Conservation (phyloP, 1,140 invertebrate species). For the Drosophila albomicans region DNA sequence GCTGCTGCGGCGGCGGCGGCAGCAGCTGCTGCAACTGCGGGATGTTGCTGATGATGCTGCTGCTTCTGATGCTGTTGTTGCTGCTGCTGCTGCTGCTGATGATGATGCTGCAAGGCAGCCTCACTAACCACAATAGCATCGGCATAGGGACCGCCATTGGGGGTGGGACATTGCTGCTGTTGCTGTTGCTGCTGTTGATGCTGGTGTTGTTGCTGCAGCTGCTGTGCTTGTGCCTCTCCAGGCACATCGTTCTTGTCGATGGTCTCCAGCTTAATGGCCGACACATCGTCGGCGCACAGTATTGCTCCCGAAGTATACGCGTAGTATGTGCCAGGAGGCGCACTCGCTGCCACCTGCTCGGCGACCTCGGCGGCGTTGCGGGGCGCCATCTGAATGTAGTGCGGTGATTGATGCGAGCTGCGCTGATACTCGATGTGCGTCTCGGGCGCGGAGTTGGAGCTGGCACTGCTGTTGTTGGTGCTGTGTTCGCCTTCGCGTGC, state of each 20-base stretch:
- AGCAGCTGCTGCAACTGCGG: conserved; percentile 31
- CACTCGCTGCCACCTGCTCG: conserved; percentile 53
- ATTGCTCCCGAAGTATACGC: conserved; percentile 67
- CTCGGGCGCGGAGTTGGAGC: conserved; percentile 60
- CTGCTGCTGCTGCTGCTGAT: conserved; percentile 58
- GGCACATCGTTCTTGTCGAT: conserved; percentile 69
- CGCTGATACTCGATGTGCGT: conserved; percentile 69
- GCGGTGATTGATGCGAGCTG: conserved; percentile 63
- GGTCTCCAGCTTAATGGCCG: conserved; percentile 73
- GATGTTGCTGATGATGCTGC: conserved; percentile 31
- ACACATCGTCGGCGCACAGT: conserved; percentile 67
- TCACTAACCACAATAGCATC: conserved; percentile 73
- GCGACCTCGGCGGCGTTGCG: conserved; percentile 61
- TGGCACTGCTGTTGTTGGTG: conserved; percentile 60
- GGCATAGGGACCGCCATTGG: conserved; percentile 65
- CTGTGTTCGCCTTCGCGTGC: conserved; percentile 65
- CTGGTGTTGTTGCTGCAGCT: conserved; percentile 65
- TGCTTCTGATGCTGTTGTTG: conserved; percentile 36
- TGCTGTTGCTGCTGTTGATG: conserved; percentile 66
- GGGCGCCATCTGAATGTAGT: conserved; percentile 82
- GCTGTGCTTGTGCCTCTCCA: conserved; percentile 50
- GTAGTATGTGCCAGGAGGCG: conserved; percentile 55
- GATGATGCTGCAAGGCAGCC: conserved; percentile 70
- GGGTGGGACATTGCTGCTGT: conserved; percentile 74
- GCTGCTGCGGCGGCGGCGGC: conserved; percentile 43